Evolutionary conservation across 2,797 vertebrate species (phyloP).

Genomic region (Furcifer pardalis): DNA sequence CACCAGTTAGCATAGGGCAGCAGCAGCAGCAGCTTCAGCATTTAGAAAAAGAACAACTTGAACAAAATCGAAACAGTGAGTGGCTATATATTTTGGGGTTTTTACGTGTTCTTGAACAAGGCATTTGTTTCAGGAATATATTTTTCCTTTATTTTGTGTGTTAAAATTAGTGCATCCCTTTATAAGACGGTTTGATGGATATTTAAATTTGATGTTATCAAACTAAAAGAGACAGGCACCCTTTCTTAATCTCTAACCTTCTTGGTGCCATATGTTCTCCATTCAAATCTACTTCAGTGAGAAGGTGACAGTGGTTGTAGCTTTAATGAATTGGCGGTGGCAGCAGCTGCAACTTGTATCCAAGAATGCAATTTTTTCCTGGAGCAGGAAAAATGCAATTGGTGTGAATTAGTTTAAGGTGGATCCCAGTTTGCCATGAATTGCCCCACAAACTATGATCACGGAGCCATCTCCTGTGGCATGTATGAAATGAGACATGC

Average conservation of each 20-base stretch:
- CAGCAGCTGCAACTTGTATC: too few relatives aligned
- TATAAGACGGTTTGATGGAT: background rate
- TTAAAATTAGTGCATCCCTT: background rate
- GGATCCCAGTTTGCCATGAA: too few relatives aligned
- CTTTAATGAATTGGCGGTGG: too few relatives aligned
- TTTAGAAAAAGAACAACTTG: conserved; percentile 92
- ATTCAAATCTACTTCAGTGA: background rate
- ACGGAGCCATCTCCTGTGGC: too few relatives aligned
- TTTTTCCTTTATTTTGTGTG: background rate
- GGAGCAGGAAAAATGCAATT: too few relatives aligned
- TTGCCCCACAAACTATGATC: too few relatives aligned
- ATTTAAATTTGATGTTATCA: background rate
- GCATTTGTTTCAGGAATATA: background rate
- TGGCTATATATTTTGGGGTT: background rate
- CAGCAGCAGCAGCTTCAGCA: conserved; percentile 75
- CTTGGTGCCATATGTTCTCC: background rate
- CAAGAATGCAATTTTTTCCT: too few relatives aligned
- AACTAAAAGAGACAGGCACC: background rate
- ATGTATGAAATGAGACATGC: too few relatives aligned
- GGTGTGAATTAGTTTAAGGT: too few relatives aligned
- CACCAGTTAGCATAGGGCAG: conserved; percentile 87
- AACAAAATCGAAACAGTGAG: conserved; percentile 89
- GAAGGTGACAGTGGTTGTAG: background rate
- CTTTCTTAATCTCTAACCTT: background rate
- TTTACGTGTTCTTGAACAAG: background rate